A percentile compares a stretch with the other conserved stretches of the same genome.
Conservation (phyloP, 2,113 vertebrate genomes). For the Prunella fulvescens region DNA sequence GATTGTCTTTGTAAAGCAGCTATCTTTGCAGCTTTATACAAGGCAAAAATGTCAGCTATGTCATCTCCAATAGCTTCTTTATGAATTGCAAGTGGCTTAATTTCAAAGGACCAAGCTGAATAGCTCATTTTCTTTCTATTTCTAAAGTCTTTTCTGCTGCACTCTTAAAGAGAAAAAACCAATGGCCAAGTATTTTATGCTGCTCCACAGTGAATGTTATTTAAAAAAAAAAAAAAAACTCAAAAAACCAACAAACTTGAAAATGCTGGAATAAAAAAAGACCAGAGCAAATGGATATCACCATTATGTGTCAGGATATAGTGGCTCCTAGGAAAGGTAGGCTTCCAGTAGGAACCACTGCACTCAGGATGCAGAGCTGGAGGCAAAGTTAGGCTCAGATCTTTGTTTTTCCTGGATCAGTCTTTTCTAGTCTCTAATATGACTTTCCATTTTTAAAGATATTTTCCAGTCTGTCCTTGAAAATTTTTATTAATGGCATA, state of each 20-base stretch:
- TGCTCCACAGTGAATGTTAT: not conserved
- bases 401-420: not conserved
- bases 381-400: not conserved
- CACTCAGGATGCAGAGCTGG: not conserved
- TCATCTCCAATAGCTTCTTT: constrained; percentile 41
- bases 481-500: constrained; percentile 2
- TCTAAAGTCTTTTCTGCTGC: not conserved
- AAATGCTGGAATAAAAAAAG: not conserved
- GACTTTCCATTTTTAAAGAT: not conserved
- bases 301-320: not conserved
- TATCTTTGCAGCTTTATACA: constrained; percentile 35
- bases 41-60: constrained; percentile 39
- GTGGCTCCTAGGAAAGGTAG: not conserved
- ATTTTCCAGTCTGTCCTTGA: not conserved
- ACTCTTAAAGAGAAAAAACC: not conserved
- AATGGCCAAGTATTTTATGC: not conserved
- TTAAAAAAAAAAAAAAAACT: not conserved
- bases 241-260: not conserved
- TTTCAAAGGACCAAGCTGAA: constrained; percentile 26
- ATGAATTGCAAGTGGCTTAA: constrained; percentile 47
- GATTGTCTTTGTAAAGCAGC: constrained; percentile 43
- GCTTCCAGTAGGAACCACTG: not conserved
- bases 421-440: not conserved
- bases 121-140: not conserved
- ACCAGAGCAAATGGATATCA: not conserved